These are phyloP conservation scores for Zaprionus tsacasi DNA, from an alignment of 1,140 invertebrate species.

Conservation along the genomic window DNA sequence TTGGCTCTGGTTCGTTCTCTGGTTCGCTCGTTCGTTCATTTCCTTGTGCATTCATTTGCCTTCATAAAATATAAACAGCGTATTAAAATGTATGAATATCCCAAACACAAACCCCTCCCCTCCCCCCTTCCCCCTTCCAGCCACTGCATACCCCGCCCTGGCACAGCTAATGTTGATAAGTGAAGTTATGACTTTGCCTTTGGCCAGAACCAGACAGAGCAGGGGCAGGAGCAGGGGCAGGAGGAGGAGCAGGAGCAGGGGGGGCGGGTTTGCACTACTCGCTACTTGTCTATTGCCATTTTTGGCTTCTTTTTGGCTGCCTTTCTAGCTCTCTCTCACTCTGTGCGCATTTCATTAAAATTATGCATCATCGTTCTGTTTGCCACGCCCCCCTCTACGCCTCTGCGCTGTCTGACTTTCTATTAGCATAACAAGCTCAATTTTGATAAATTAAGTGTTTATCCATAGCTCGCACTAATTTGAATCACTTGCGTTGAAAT, in stretches of 20 bases:
- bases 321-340: not conserved
- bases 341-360: constrained; percentile 43
- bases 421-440: constrained; percentile 78
- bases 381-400: not conserved
- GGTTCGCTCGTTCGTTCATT: constrained; percentile 47
- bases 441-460: constrained; percentile 82
- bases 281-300: constrained; percentile 31
- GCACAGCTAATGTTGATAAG: constrained; percentile 82
- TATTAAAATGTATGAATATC: constrained; percentile 82
- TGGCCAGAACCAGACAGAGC: constrained; percentile 55
- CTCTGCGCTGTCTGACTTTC: constrained; percentile 36
- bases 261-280: not conserved
- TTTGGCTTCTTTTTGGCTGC: constrained; percentile 25
- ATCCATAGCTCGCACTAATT: constrained; percentile 62
- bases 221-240: not conserved
- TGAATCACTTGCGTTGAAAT: constrained; percentile 23
- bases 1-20: constrained; percentile 34
- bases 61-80: constrained; percentile 82
- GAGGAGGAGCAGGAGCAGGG: not conserved
- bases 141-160: constrained; percentile 17
- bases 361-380: constrained; percentile 19
- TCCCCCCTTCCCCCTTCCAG: not conserved
- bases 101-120: constrained; percentile 39
- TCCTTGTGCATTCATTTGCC: constrained; percentile 81
- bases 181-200: constrained; percentile 81